Conservation (phyloP, 2,888 invertebrate genomes). For the Furcula furcula region DNA sequence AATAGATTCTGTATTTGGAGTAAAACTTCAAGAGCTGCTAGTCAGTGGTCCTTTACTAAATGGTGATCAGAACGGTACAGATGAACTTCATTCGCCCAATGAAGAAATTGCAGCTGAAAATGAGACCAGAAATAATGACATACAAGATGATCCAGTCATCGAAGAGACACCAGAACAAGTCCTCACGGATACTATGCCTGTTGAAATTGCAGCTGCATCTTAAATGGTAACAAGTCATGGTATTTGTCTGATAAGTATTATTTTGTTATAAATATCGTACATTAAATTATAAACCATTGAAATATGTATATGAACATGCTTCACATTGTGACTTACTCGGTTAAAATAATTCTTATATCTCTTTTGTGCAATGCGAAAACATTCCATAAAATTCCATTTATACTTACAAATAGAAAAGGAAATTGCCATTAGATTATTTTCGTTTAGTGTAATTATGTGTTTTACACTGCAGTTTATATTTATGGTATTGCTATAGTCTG, state of each 20-base stretch:
- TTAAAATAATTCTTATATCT: too few species aligned
- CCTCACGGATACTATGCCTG: constrained; percentile 51
- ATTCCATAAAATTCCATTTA: too few species aligned
- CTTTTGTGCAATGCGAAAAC: too few species aligned
- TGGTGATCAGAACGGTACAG: constrained; percentile 62
- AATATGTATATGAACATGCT: too few species aligned
- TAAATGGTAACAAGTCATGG: constrained; percentile 30
- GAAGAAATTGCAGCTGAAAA: constrained; percentile 32
- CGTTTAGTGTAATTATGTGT: too few species aligned
- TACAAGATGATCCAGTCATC: constrained; percentile 15
- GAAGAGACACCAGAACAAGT: constrained; percentile 27
- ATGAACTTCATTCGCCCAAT: constrained; percentile 46
- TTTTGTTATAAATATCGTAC: background rate
- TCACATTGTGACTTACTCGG: too few species aligned
- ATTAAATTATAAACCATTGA: too few species aligned
- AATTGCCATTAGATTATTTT: too few species aligned
- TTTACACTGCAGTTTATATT: too few species aligned
- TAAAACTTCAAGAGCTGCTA: constrained; percentile 82
- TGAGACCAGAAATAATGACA: constrained; percentile 21
- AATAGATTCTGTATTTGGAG: constrained; percentile 86
- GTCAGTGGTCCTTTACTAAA: constrained; percentile 56
- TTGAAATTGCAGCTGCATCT: constrained; percentile 70
- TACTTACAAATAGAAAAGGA: too few species aligned
- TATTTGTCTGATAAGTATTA: background rate
- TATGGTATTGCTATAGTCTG: too few species aligned